Evolutionary conservation across 2,888 invertebrate species (phyloP).

Genomic region (Octonoba sinensis): DNA sequence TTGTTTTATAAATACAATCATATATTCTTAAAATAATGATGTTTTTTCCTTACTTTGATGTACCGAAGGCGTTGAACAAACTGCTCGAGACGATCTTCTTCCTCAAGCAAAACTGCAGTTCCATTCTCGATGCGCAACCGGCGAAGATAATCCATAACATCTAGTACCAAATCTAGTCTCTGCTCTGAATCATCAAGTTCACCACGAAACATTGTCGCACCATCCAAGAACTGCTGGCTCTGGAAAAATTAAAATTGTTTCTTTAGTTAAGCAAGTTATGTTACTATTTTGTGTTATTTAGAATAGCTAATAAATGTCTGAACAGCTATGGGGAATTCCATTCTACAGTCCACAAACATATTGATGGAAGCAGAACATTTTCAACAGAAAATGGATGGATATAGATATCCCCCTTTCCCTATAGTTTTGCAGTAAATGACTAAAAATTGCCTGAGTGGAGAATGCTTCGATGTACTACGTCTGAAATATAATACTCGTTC

Average conservation of each 20-base stretch:
- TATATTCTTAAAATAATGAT: neutral
- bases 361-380: no score
- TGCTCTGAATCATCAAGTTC: slow-evolving; percentile 57
- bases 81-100: slow-evolving; percentile 38
- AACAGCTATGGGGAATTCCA: no score
- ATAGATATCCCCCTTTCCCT: no score
- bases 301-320: no score
- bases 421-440: no score
- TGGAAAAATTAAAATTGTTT: neutral
- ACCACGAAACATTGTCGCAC: slow-evolving; percentile 52
- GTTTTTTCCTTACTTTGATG: slow-evolving; percentile 33
- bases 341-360: no score
- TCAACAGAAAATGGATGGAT: no score
- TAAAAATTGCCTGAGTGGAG: no score
- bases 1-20: no score
- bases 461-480: no score
- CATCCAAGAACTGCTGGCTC: slow-evolving; percentile 54
- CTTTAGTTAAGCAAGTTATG: neutral
- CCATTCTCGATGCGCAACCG: slow-evolving; percentile 4
- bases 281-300: no score
- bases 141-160: slow-evolving; percentile 42
- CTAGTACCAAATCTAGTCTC: slow-evolving; percentile 35
- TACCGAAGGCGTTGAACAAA: slow-evolving; percentile 32
- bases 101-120: slow-evolving; percentile 16
- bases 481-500: no score